Base-by-base conservation (phyloP, 2,113 vertebrate genomes). In the Oxygymnocypris stewartii region DNA sequence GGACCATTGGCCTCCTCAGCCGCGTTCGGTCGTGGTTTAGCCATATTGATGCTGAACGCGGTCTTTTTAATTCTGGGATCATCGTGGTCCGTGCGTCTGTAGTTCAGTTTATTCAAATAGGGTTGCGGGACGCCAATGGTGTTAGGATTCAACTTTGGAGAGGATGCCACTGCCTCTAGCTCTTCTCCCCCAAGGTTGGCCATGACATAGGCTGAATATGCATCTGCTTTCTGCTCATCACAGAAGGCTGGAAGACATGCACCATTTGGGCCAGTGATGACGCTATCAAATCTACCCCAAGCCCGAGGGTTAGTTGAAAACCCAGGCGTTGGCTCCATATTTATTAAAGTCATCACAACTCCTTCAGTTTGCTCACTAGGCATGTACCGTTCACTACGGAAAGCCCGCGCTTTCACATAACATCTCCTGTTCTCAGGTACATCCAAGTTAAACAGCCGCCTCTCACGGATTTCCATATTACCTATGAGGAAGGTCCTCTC, bases 401-500 rank as follows among this genome's bases (percentile, higher is more conserved):
- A 99, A 0, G 96, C 94, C 69, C 98, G 94, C 54, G 99, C 94
- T 93, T 99, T 99, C 49, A 99, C 91, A 0, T 98, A 99, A 88
- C 98, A 99, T 84, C 98, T 94, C 35, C 98, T 94, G 91, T 94
- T 97, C 87, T 99, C 98, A 0, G 98, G 98, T 28, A 99, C 98
- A 0, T 99, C 98, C 40, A 99, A 91, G 93, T 99, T 99, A 88
- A 99, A 99, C 65, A 99, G 94, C 69, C 98, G 91, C 82, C 98
- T 93, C 87, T 99, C 98, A 65, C 98, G 95, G 90, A 99, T 99
- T 93, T 99, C 98, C 98, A 99, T 97, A 91, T 99, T 99, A 20
- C 98, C 98, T 77, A 99, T 95, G 82, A 99, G 92, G 91, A 99
- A 99, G 0, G 96, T 98, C 87, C 98, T 95, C 71, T 98, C 95